Evolutionary conservation across 2,113 vertebrate species (phyloP), one percentile per base, ranked within the genome.

Genomic region (Alosa alosa): DNA sequence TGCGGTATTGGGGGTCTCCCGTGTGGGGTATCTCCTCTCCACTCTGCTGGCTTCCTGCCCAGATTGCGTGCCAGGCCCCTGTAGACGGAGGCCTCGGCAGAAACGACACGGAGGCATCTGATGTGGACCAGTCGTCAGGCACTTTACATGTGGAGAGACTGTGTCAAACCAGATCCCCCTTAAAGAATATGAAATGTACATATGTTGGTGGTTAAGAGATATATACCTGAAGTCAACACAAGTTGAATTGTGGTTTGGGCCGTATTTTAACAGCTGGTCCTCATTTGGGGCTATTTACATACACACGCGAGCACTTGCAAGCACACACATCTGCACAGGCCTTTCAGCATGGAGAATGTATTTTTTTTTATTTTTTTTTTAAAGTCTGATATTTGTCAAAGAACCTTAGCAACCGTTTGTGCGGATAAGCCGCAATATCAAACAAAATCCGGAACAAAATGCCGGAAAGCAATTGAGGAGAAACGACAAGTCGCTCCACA

Each of bases 321-420:
- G 36, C 25, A 4, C 72, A 78, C 72, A 78, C 72, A 78, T 78
- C 36, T 78, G 72, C 72, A 78, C 72, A 39, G 25, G 72, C 72
- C 2, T 72, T 72, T 72, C 64, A 72, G 25, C 64, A 72, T 8
- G 10, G 18, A 60, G 18, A 5, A 60, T 6, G 25, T 68, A 3
- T 15, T 81, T 36, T 36, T n/a, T n/a, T 81, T 15, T 78, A 81
- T 86, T 83, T 47, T 22, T 44, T 81, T n/a, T 44, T 86, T 47
- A 86, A 52, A 83, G 86, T 87, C 86, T 85, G 83, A 89, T 55
- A 88, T 88, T 88, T 85, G 86, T 84, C 91, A 86, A 88, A 64
- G 82, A 50, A 83, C 45, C 81, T 81, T 36, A 87, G 81, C 64
- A 45, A 81, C 83, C 10, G 75, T 46, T 88, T 50, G 41, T 57